Evolutionary conservation across 2,888 invertebrate species (phyloP).

Genomic region (Pammene fasciana): DNA sequence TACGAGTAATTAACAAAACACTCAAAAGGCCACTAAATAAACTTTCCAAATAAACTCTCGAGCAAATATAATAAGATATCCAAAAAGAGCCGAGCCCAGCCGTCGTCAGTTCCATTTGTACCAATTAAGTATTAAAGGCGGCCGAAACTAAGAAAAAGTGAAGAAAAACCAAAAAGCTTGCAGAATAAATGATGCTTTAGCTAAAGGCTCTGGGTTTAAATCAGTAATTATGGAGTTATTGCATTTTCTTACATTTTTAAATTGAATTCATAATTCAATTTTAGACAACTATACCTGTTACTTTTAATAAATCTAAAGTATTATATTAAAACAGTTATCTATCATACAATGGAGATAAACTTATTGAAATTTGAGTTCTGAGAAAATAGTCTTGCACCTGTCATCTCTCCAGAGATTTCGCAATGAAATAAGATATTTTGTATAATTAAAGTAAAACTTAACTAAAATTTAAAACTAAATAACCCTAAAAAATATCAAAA

Average conservation of each 20-base stretch:
- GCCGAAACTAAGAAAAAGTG: neutral
- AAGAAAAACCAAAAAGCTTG: neutral
- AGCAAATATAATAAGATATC: slow-evolving; percentile 2
- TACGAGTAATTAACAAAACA: no score
- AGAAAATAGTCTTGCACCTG: slow-evolving; percentile 8
- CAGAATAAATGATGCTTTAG: neutral
- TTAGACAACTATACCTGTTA: neutral
- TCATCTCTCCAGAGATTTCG: neutral
- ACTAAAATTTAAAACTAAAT: no score
- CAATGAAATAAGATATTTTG: neutral
- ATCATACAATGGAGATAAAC: neutral
- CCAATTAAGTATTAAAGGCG: slow-evolving; percentile 18
- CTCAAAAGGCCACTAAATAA: no score
- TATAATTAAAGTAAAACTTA: no score
- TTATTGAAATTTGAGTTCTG: neutral
- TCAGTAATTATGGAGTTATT: no score
- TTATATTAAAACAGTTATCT: no score
- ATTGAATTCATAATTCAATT: neutral
- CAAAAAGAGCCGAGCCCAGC: neutral
- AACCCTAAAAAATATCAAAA: no score
- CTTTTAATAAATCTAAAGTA: no score
- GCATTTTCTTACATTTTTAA: no score
- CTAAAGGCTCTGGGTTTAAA: neutral
- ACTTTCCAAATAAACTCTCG: no score
- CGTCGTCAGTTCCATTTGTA: slow-evolving; percentile 9